Base-by-base conservation (phyloP, 1,140 invertebrate species). In the Drosophila yakuba region DNA sequence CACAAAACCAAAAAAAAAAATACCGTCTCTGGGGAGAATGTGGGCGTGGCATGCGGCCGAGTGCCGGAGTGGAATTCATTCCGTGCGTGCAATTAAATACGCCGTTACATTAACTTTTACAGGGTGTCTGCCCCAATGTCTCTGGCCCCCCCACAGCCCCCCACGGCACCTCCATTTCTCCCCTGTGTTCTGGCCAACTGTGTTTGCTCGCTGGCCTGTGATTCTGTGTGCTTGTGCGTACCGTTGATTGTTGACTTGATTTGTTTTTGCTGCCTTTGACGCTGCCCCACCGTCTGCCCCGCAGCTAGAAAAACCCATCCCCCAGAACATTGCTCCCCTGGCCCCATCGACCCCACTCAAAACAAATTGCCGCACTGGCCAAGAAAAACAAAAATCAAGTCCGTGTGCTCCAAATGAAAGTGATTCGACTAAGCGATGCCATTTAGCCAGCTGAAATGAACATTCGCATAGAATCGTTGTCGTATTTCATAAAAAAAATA, bases 241-340 rank as follows among this genome's bases (percentile, higher is more conserved):
- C 64, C 72, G 80, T 86, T 91, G 88, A 91, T 91, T 91, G 88
- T 91, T 91, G 88, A 91, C 88, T 91, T 90, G 84, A 89, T 89
- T 89, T 89, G 84, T 89, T 89, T 52, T 89, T 89, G 80, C 76
- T 88, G 83, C 83, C 78, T 78, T 88, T 88, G 69, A 78, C 75
- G 79, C 78, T 54, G 38, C 71, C 43, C 63, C 63, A 44, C 39
- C 28, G 20, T 32, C 20, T 20, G 20, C 47, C 39, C 60, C 20
- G 28, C 47, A 20, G 38, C 64, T 68, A 68, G 64, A 20, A 51
- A 36, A 45, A 35, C 59, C 55, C 38, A 35, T 28, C 41, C 41
- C 41, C 50, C 38, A 35, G 44, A 20, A 47, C 50, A 66, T 47
- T 64, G 52, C 36, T 56, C 50, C 17, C 39, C 43, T 58, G 78